Evolutionary conservation across 1,140 invertebrate genomes (phyloP).

Genomic region (Geopemphigus sp.): DNA sequence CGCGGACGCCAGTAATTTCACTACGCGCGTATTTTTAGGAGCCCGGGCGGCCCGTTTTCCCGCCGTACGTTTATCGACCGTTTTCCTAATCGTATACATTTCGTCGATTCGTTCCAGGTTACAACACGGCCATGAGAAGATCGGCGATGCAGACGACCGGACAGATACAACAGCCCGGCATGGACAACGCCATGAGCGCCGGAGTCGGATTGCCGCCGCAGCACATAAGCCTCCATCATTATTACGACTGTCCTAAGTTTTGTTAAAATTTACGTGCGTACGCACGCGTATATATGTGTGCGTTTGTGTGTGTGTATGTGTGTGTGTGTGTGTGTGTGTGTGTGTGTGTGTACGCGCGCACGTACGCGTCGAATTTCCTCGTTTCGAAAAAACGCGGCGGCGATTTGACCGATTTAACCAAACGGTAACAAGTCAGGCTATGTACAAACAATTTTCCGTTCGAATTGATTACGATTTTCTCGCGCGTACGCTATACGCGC

Average conservation of each 20-base stretch:
- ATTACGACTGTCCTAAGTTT: slow-evolving; percentile 37
- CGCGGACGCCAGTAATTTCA: background rate
- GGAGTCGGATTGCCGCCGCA: background rate
- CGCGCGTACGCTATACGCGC: too few relatives aligned
- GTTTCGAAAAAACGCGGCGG: too few relatives aligned
- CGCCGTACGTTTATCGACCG: too few relatives aligned
- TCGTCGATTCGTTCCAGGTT: slow-evolving; percentile 8
- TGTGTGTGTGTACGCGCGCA: too few relatives aligned
- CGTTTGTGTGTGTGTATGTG: background rate
- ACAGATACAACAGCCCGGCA: slow-evolving; percentile 18
- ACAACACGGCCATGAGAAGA: slow-evolving; percentile 19
- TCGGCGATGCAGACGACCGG: background rate
- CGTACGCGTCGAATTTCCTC: background rate
- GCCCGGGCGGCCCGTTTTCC: too few relatives aligned
- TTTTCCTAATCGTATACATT: too few relatives aligned
- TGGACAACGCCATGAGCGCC: slow-evolving; percentile 14
- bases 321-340: background rate
- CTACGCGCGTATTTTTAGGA: too few relatives aligned
- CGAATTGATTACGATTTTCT: too few relatives aligned
- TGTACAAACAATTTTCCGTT: too few relatives aligned
- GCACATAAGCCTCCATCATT: slow-evolving; percentile 33
- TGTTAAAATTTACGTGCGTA: background rate
- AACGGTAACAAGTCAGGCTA: background rate
- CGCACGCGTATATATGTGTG: too few relatives aligned
- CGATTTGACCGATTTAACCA: too few relatives aligned